Percentiles rank a stretch among this genome's conserved stretches.
These are phyloP conservation scores for Salvator merianae DNA, from an alignment of 2,113 vertebrate species.

Conservation along the genomic window DNA sequence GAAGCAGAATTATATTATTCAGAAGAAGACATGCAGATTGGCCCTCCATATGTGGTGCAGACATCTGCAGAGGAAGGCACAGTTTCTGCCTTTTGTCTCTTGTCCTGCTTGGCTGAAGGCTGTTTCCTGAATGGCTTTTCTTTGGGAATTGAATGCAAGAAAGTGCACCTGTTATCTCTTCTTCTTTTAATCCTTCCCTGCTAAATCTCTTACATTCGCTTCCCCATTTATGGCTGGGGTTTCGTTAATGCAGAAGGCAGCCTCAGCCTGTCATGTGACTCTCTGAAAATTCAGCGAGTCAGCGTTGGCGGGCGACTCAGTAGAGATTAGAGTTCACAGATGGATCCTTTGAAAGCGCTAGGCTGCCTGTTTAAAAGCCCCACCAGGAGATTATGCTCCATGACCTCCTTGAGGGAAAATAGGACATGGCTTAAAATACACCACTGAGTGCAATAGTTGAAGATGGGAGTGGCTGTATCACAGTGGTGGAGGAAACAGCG, in stretches of 20 bases:
- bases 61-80: background rate
- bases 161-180: background rate
- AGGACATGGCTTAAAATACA: background rate
- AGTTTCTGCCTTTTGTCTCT: no score
- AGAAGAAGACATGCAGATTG: no score
- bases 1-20: no score
- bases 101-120: background rate
- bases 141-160: background rate
- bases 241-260: conserved; percentile 30
- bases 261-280: conserved; percentile 1
- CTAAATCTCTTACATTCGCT: background rate
- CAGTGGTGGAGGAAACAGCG: no score
- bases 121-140: background rate
- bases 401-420: background rate
- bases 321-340: background rate
- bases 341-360: background rate
- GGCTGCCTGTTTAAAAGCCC: conserved; percentile 8
- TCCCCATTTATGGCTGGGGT: conserved; percentile 11
- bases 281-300: conserved; percentile 16
- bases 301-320: background rate
- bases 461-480: no score
- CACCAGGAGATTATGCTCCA: background rate
- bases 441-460: background rate
- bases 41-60: background rate
- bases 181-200: accelerated